These are phyloP conservation scores for Ichneumon xanthorius DNA, from an alignment of 2,888 invertebrate species.

Conservation along the genomic window DNA sequence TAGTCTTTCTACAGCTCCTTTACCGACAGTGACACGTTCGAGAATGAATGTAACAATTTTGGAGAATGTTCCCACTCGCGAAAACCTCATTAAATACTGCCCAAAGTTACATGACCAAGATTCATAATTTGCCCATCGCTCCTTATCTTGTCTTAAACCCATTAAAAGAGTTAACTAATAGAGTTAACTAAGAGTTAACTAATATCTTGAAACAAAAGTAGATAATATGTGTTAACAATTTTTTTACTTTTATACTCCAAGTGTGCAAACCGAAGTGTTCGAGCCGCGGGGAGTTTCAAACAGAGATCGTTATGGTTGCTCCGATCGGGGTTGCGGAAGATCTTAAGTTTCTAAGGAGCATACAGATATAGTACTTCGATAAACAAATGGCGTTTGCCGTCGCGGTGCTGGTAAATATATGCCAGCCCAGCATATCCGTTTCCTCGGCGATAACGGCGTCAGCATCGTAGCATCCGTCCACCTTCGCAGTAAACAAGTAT, in stretches of 20 bases:
- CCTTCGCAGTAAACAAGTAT: conserved; percentile 42
- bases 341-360: neutral
- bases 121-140: neutral
- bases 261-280: neutral
- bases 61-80: no score
- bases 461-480: conserved; percentile 34
- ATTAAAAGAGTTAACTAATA: neutral
- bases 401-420: neutral
- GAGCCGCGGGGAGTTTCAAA: neutral
- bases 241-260: neutral
- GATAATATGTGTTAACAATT: neutral
- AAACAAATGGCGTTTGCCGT: neutral
- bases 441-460: conserved; percentile 30
- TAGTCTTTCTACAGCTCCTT: neutral
- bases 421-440: neutral
- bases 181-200: neutral
- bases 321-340: neutral
- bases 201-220: neutral
- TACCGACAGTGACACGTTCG: neutral
- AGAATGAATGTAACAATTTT: neutral
- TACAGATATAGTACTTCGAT: neutral
- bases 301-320: conserved; percentile 11
- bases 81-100: neutral
- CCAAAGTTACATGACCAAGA: neutral
- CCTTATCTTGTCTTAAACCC: neutral